Evolutionary conservation across 1,140 invertebrate genomes (phyloP).

Genomic region (Asobara japonica): DNA sequence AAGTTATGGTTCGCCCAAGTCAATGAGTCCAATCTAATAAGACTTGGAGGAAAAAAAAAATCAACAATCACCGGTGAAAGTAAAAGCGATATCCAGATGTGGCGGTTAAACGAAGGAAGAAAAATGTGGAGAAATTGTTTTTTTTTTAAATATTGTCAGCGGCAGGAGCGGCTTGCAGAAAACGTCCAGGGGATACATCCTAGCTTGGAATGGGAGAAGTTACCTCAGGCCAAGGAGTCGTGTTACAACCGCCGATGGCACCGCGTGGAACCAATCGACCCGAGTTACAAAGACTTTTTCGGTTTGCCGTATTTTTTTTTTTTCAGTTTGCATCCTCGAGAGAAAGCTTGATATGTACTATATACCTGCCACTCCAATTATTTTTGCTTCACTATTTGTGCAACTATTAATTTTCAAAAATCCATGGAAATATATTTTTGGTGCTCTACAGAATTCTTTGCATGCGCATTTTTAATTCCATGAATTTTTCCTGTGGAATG

Average conservation of each 20-base stretch:
- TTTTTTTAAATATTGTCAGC: slow-evolving; percentile 9
- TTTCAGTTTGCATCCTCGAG: neutral
- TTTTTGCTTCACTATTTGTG: neutral
- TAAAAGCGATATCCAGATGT: slow-evolving; percentile 17
- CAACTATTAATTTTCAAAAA: neutral
- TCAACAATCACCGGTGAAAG: slow-evolving; percentile 29
- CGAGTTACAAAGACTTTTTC: neutral
- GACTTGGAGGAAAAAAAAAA: neutral
- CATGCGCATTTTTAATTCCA: too few relatives aligned
- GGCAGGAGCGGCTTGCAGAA: slow-evolving; percentile 13
- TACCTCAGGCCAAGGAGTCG: slow-evolving; percentile 3
- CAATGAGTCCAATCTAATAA: slow-evolving; percentile 7
- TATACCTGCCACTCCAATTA: neutral
- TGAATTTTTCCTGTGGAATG: too few relatives aligned
- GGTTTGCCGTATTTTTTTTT: neutral
- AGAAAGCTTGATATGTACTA: neutral
- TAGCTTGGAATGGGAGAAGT: slow-evolving; percentile 10
- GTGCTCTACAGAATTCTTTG: too few relatives aligned
- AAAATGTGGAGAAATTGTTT: slow-evolving; percentile 10
- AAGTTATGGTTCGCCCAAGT: neutral
- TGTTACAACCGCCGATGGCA: slow-evolving; percentile 13
- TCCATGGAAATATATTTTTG: too few relatives aligned
- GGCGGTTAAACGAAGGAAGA: neutral
- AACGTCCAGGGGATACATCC: neutral
- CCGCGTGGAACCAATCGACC: slow-evolving; percentile 7